Base-by-base conservation (phyloP, 1,140 invertebrate species). In the Varroa destructor region DNA sequence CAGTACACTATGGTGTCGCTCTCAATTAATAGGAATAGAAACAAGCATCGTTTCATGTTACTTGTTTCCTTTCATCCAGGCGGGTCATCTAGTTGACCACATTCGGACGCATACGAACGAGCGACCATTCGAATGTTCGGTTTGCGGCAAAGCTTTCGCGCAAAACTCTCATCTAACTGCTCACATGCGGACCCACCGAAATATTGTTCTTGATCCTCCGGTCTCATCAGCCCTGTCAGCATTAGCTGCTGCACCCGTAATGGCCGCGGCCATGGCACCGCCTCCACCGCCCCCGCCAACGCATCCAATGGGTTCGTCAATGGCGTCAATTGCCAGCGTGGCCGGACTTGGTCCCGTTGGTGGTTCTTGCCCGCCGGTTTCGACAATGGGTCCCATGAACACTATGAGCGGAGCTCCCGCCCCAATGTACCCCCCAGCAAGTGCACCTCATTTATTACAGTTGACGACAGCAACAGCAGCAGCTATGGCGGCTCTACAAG, bases 101-200 rank as follows among this genome's bases (percentile, higher is more conserved):
- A 71, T 71, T 40, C 70, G 70, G 46, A 71, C 55, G 46, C 70
- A 71, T 43, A 71, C 70, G 1, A 56, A 56, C 40, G 70, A 71
- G 54, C 70, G 70, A 55, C 70, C 70, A 4, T 71, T 46, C 42
- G 70, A 71, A 51, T 71, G 70, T 56, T 71, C 70, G 14, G 51
- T 55, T 2, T 71, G 70, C 55, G 70, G 42, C 42, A 71, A 71
- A 56, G 54, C 37, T 40, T 71, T 71, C 55, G 37, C 70, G 25
- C 57, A 72, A 42, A 74, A 74, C 37, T 72, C 70, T 43, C 71
- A 64, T 37, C 55, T 74, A 56, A 74, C 71, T 43, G 71, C 71
- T 73, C 73, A 74, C 36, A 67, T 67, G 61, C 61, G 61, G 37
- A 67, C 61, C 12, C 61, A 67, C 37, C 61, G 61, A 40, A 67